Evolutionary conservation across 2,888 invertebrate species (phyloP).

Genomic region (Aphodius granarius): DNA sequence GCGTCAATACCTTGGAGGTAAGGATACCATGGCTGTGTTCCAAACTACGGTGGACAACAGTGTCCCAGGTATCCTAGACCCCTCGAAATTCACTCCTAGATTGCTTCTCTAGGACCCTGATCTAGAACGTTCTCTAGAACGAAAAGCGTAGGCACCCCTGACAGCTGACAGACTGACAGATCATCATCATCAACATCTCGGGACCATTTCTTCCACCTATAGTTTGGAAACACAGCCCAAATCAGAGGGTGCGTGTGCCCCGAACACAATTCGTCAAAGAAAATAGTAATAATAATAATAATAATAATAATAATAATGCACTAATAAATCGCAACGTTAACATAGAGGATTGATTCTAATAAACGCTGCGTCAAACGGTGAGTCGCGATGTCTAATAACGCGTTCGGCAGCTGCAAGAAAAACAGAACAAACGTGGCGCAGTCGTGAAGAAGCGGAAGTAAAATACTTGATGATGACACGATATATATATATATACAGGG

Average conservation of each 20-base stretch:
- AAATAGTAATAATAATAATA: no score
- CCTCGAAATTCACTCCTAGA: constrained; percentile 42
- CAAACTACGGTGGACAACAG: constrained; percentile 59
- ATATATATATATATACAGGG: no score
- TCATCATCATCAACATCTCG: constrained; percentile 32
- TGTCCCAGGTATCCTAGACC: constrained; percentile 51
- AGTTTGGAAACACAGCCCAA: constrained; percentile 56
- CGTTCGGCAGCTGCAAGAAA: no score
- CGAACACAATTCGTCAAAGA: constrained; percentile 22
- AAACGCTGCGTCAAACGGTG: no score
- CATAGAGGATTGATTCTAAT: constrained; percentile 31
- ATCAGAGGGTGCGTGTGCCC: constrained; percentile 49
- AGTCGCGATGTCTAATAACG: no score
- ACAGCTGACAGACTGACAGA: constrained; percentile 42
- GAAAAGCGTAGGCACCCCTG: constrained; percentile 38
- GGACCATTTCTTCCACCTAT: constrained; percentile 52
- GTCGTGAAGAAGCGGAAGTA: not conserved
- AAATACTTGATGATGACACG: no score
- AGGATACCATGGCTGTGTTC: constrained; percentile 67
- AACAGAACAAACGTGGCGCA: not conserved
- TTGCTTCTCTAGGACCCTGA: no score
- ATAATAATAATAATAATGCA: constrained; percentile 29
- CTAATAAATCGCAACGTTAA: constrained; percentile 31
- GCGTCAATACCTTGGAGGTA: constrained; percentile 61
- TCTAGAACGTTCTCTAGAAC: no score